These are phyloP conservation scores for honey bee (Apis mellifera) DNA, from an alignment of 1,140 invertebrate genomes.

Conservation along the genomic window Amel_HAv3.1 CM009933.2:6629001-6629500, in stretches of 20 bases:
- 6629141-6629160: no score
- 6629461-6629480: background rate
- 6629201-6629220: constrained; percentile 31
- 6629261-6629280: constrained; percentile 60
- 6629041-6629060: background rate
- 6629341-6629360: background rate
- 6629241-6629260: constrained; percentile 54
- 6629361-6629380: background rate
- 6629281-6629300: constrained; percentile 54
- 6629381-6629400: no score
- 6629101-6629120: constrained; percentile 42
- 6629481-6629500: constrained; percentile 39
- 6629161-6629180: no score
- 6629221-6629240: constrained; percentile 52
- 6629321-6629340: background rate
- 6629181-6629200: background rate
- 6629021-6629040: background rate
- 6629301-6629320: background rate
- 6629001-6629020: background rate
- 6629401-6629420: background rate
- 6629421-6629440: constrained; percentile 20
- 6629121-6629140: constrained; percentile 5
- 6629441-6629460: background rate
- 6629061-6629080: no score
- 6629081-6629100: background rate